These are phyloP conservation scores for Bubo scandiacus DNA, from an alignment of 2,113 vertebrate species.

Conservation along the genomic window DNA sequence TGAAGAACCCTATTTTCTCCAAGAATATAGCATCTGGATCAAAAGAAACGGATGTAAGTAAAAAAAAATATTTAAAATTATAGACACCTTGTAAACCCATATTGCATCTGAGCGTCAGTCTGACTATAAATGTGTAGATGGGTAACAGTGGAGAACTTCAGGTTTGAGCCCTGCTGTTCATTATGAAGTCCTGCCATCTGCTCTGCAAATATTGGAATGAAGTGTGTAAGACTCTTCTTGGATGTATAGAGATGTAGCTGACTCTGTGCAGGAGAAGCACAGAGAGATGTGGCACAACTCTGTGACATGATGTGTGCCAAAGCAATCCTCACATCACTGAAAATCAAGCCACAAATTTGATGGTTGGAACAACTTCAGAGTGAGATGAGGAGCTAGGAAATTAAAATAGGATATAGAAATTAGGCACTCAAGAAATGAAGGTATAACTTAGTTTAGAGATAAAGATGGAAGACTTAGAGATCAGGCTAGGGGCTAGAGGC, in stretches of 20 bases:
- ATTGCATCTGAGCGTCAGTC: neutral
- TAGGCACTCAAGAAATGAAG: too few species aligned
- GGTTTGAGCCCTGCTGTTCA: slow-evolving; percentile 39
- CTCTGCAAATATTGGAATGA: neutral
- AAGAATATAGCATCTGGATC: neutral
- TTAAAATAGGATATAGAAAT: too few species aligned
- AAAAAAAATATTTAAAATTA: neutral
- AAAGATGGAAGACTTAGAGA: too few species aligned
- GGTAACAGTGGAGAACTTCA: slow-evolving; percentile 4
- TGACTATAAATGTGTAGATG: neutral
- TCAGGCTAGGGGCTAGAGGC: too few species aligned
- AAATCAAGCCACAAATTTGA: neutral
- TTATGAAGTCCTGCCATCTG: slow-evolving; percentile 20
- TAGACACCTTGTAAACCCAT: neutral
- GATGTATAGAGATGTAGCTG: neutral
- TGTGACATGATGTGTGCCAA: neutral
- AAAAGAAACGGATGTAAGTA: neutral
- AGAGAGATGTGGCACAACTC: slow-evolving; percentile 33
- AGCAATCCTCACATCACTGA: neutral
- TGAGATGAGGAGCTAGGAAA: too few species aligned
- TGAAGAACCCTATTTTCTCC: neutral
- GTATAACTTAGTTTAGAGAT: too few species aligned
- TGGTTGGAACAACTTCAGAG: neutral
- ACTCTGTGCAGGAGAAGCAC: neutral
- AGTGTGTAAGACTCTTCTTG: neutral